phyloP scores from a whole-genome alignment of 2,113 vertebrate species.

The Pheucticus melanocephalus region DNA sequence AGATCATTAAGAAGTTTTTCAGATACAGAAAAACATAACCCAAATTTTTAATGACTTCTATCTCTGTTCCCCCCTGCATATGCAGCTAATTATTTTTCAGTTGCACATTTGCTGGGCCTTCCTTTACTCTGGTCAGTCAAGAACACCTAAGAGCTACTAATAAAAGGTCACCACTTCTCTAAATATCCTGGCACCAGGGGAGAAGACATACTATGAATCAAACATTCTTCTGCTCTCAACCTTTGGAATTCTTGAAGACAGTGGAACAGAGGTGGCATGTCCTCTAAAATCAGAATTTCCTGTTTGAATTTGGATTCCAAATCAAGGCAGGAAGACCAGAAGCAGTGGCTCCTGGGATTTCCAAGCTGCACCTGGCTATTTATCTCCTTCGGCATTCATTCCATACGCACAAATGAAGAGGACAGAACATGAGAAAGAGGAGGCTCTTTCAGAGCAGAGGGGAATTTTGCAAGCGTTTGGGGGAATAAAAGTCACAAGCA shows the following conservation, averaged over 20 bases:
- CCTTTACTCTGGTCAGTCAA: background rate
- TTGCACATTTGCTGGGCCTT: background rate
- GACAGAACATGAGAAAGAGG: background rate
- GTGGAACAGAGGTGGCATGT: background rate
- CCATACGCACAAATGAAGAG: background rate
- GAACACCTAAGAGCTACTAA: background rate
- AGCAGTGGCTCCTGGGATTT: background rate
- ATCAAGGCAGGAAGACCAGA: background rate
- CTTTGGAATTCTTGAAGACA: background rate
- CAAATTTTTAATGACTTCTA: background rate
- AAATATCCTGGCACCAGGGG: background rate
- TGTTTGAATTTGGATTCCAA: background rate
- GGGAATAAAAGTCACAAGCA: background rate
- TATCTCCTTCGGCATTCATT: constrained; percentile 9
- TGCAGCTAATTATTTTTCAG: background rate
- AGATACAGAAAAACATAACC: background rate
- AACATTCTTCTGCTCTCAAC: background rate
- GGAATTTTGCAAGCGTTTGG: background rate
- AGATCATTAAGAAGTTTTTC: background rate
- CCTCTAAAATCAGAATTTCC: background rate
- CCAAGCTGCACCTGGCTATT: background rate
- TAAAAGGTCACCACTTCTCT: background rate
- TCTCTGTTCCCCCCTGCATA: background rate
- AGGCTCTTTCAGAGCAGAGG: background rate
- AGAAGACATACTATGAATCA: background rate